Percentiles rank a stretch among this genome's conserved stretches.
phyloP scores from a whole-genome alignment of 2,113 vertebrate genomes.

The Uropsilus gracilis region DNA sequence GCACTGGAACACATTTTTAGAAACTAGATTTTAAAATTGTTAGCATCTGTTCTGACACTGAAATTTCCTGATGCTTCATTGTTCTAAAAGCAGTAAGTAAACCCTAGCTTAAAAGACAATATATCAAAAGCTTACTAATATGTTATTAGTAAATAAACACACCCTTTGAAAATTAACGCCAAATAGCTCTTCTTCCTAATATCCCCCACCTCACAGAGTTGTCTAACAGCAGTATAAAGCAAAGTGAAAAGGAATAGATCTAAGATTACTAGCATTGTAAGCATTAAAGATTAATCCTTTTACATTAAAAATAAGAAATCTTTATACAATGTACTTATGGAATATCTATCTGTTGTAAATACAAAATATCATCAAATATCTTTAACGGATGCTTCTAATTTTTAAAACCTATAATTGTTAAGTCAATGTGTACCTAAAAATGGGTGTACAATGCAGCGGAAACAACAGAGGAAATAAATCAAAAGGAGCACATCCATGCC shows the following conservation, averaged over 20 bases:
- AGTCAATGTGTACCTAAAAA: not conserved
- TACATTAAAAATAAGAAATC: not conserved
- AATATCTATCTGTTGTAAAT: not conserved
- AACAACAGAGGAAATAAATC: not conserved
- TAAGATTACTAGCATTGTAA: not conserved
- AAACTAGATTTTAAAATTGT: not conserved
- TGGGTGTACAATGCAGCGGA: not conserved
- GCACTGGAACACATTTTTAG: not conserved
- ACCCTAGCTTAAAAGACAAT: not conserved
- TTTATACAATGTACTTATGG: not conserved
- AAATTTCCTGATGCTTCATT: not conserved
- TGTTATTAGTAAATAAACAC: not conserved
- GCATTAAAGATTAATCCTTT: not conserved
- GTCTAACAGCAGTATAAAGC: not conserved
- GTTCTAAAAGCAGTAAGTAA: not conserved
- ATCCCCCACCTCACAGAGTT: not conserved
- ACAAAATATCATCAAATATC: slow-evolving; percentile 4
- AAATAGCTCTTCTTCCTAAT: not conserved
- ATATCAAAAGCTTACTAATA: not conserved
- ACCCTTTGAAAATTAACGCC: not conserved
- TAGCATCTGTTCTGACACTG: not conserved
- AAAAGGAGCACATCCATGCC: not conserved
- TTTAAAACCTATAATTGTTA: not conserved
- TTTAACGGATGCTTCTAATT: not conserved
- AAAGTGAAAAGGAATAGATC: not conserved